Conservation (phyloP, 2,888 invertebrate genomes). For the Halictus quadricinctus region DNA sequence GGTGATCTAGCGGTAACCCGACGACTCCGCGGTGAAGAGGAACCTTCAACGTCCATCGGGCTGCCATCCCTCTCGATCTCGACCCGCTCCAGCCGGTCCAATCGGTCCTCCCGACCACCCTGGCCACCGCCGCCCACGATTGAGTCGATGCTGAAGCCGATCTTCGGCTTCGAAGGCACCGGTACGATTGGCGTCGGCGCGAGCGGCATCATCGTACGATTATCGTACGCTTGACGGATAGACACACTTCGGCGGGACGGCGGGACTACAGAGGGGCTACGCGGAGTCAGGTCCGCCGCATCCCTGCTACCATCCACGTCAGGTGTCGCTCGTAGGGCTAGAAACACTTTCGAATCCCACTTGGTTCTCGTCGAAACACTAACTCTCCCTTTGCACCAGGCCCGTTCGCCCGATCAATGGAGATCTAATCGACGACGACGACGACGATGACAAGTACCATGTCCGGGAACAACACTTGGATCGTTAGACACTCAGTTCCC, state of each 20-base stretch:
- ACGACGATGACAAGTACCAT: background rate
- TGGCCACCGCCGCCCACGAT: slow-evolving; percentile 91
- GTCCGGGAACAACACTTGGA: background rate
- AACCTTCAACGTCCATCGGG: slow-evolving; percentile 78
- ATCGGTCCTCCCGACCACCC: slow-evolving; percentile 71
- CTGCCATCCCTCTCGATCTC: slow-evolving; percentile 77
- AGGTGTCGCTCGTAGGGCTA: background rate
- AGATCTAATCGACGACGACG: background rate
- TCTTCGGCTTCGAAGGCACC: slow-evolving; percentile 95
- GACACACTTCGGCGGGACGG: slow-evolving; percentile 54
- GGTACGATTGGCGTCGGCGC: slow-evolving; percentile 96
- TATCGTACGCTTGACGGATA: slow-evolving; percentile 65
- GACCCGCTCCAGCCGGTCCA: slow-evolving; percentile 76
- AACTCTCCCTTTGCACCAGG: background rate
- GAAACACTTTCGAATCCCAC: background rate
- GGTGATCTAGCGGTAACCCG: slow-evolving; percentile 80
- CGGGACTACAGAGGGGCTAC: slow-evolving; percentile 5
- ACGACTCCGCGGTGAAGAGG: slow-evolving; percentile 76
- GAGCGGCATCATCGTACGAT: slow-evolving; percentile 94
- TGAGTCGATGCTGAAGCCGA: slow-evolving; percentile 97
- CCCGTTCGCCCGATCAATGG: background rate
- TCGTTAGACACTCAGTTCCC: slow-evolving; percentile 10
- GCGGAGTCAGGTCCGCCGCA: slow-evolving; percentile 61
- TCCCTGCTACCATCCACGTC: slow-evolving; percentile 45
- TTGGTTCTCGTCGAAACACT: background rate